Evolutionary conservation across 2,888 invertebrate species (phyloP), one percentile per base, ranked within the genome.

Genomic region (Limnephilus lunatus): DNA sequence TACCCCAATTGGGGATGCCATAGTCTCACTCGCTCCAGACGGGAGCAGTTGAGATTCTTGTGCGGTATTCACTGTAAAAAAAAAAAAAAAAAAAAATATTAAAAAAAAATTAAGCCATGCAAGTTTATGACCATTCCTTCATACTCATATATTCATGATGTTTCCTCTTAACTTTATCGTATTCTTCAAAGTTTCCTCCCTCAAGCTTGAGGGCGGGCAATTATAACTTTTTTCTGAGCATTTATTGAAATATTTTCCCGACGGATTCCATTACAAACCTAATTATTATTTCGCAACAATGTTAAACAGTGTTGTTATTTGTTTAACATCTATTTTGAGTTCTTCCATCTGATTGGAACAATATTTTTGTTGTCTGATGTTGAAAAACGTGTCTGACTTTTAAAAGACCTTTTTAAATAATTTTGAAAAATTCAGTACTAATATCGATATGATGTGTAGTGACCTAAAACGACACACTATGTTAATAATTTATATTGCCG

Each of bases 201-300:
- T 14, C 32, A 31, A 15, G 5, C 5, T 30, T 31, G 82, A 32
- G 31, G 82, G 31, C 82, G 12, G 32, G 31, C 82, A 82, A 15
- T 31, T 15, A 32, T 15, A 82, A 82, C 32, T 30, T 82, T n/a
- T 82, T 14, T 82, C 82, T 5, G 82, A 31, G 30, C 32, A 15
- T 30, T 30, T 82, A 82, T 82, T 82, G 82, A 82, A 82, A 82
- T 82, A 82, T 85, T 35, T 85, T 2, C 39, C n/a, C 19, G 39
- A 25, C 25, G 25, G 39, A 85, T 85, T n/a, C 3, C 35, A 85
- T 85, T 7, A 4, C 68, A 68, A 25, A 68, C 25, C 7, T 25
- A 68, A 68, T 68, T 68, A 68, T 53, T 4, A 25, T 25, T 68
- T 19, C n/a, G 68, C 25, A 68, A 68, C 68, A 68, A 68, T 19